Evolutionary conservation across 2,113 vertebrate genomes (phyloP), one percentile per base, ranked within the genome.

Genomic region (Struthio camelus): DNA sequence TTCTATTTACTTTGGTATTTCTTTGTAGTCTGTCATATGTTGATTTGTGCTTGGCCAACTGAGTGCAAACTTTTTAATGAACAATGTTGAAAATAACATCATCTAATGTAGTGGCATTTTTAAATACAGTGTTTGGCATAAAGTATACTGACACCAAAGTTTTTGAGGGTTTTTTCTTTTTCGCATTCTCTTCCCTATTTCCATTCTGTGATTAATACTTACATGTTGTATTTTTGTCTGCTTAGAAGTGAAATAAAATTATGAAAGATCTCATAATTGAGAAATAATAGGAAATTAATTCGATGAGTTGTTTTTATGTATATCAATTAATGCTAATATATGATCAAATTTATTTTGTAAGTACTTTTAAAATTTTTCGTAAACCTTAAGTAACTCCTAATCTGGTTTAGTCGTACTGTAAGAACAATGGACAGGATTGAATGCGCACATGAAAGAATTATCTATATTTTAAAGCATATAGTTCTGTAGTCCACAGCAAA

Each of bases 381-480:
- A 14, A 7, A 11, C 54, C 32, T 20, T 16, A 19, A 7, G 32
- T 17, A 6, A 59, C 51, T 44, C 75, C 34, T 61, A n/a, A 11
- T 7, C 44, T 38, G 66, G 11, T 9, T 12, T 8, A 11, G n/a
- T 4, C 28, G 66, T 36, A 3, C 78, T 19, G 3, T 5, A 54
- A 20, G 15, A 83, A 11, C 36, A 28, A 1, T 0, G 3, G 13
- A 19, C 0, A 5, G 42, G 48, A 50, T 32, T 4, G 36, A 8
- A 11, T 15, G 17, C 30, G 7, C 44, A 56, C 76, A 1, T 9
- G 12, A 27, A 15, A 51, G 2, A 22, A 46, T 4, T 2, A 1
- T 2, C 1, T 1, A 32, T 12, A 1, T 38, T n/a, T 59, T 23
- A 25, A 42, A 38, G 7, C 0, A 1, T 34, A 12, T 6, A 1